Percentiles rank a stretch among this genome's conserved stretches.
These are phyloP conservation scores for Pangasius krempfi DNA, from an alignment of 2,797 vertebrate species.

Conservation along the genomic window DNA sequence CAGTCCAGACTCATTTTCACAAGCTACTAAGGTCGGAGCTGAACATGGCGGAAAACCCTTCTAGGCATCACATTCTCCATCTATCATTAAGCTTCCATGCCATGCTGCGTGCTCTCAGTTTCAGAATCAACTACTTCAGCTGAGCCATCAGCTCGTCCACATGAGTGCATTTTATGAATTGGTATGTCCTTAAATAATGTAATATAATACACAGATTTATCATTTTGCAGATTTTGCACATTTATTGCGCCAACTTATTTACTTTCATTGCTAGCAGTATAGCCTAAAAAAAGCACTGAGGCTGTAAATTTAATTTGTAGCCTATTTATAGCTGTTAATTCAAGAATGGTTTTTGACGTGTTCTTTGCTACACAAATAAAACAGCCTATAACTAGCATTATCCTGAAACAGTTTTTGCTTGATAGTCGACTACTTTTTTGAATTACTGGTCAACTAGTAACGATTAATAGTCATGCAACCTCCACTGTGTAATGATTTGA, in stretches of 20 bases:
- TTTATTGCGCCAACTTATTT: neutral
- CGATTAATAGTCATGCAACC: neutral
- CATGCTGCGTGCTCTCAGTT: neutral
- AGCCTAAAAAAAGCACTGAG: neutral
- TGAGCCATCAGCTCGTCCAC: neutral
- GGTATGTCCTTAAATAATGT: neutral
- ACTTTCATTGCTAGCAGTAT: neutral
- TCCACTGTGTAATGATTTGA: constrained; percentile 25
- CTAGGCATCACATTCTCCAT: neutral
- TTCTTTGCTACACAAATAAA: neutral
- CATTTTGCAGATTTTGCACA: neutral
- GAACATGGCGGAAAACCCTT: neutral
- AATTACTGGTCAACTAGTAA: neutral
- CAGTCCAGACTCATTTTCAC: constrained; percentile 14
- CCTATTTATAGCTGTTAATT: neutral
- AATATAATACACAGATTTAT: neutral
- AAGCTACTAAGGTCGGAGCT: neutral
- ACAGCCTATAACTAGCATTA: neutral
- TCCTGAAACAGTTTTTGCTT: neutral
- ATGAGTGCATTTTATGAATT: neutral
- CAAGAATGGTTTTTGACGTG: neutral
- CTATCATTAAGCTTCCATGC: neutral
- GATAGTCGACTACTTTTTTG: neutral
- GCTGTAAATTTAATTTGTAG: neutral
- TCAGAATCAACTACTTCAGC: neutral